Base-by-base conservation (phyloP, 2,113 vertebrate species). In the Oenanthe oenanthe region DNA sequence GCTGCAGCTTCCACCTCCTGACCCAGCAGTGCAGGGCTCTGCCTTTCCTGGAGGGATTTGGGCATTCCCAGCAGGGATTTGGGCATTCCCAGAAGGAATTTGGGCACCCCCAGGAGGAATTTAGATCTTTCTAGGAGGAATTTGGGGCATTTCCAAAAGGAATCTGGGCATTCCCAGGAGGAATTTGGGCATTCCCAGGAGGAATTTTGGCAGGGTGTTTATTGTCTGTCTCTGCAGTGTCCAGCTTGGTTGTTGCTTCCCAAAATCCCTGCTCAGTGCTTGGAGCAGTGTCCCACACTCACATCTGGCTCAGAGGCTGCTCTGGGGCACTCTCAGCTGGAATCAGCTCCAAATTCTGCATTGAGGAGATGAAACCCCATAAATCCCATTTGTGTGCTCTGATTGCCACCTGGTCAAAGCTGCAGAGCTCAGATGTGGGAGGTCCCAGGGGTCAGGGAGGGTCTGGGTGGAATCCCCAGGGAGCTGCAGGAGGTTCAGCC, bases 401-500 rank as follows among this genome's bases (percentile, higher is more conserved):
- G 26, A 13, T 18, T 29, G 53, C 57, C 65, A 48, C 22, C 0
- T 7, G 80, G 57, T 22, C 53, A 47, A 34, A 94, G 40, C 40
- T 42, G 40, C 40, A 82, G 75, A 40, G 12, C 38, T 82, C 24
- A 7, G 47, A 15, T 68, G 47, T 61, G 80, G 10, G 72, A 42
- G 12, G 19, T 54, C 1, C 0, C 26, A 24, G 65, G 14, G n/a
- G 4, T 31, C 48, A 38, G 77, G 74, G 60, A 29, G 53, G 87
- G 48, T 53, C 80, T 92, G 95, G 70, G 60, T 79, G 90, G 87
- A 86, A 78, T 51, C 54, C 53, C 11, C 58, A 7, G 43, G 72
- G 80, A 89, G 7, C 40, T 34, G 34, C 92, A 40, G 76, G 90
- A 38, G 26, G 85, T 93, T 85, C 48, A 8, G 14, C 45, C 25